Conservation (phyloP, 2,113 vertebrate genomes). For the Cranoglanis bouderius region DNA sequence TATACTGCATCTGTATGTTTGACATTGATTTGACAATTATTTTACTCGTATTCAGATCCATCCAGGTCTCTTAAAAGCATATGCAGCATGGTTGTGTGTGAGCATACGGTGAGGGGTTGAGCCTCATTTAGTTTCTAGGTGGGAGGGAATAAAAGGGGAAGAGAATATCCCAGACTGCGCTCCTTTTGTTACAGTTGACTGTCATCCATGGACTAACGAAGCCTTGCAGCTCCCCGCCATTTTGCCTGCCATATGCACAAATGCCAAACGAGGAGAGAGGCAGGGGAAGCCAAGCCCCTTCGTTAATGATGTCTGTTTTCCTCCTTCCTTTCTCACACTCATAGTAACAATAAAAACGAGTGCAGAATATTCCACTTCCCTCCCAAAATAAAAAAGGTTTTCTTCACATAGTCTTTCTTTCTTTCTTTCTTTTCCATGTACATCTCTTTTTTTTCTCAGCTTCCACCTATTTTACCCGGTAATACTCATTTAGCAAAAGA, state of each 20-base stretch:
- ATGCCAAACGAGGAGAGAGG: slow-evolving; percentile 34
- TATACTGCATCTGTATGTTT: neutral
- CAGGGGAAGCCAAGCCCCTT: slow-evolving; percentile 37
- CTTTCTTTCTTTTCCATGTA: neutral
- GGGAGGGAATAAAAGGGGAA: slow-evolving; percentile 26
- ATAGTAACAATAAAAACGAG: slow-evolving; percentile 25
- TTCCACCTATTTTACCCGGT: neutral
- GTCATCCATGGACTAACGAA: slow-evolving; percentile 50
- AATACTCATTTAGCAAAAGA: neutral
- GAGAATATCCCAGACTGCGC: slow-evolving; percentile 45
- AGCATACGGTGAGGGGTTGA: neutral
- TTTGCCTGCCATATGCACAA: slow-evolving; percentile 57
- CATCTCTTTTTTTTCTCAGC: neutral
- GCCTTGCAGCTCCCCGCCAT: slow-evolving; percentile 54
- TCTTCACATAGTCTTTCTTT: neutral
- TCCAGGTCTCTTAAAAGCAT: no score
- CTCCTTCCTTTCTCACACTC: slow-evolving; percentile 31
- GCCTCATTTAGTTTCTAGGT: slow-evolving; percentile 24
- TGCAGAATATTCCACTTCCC: neutral
- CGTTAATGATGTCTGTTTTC: slow-evolving; percentile 52
- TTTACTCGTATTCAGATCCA: neutral
- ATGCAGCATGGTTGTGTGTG: neutral
- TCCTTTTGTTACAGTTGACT: slow-evolving; percentile 53
- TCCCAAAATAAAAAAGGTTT: slow-evolving; percentile 5
- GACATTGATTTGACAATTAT: neutral